Base-by-base conservation (phyloP, 2,113 vertebrate species). In the Hepsetus odoe region DNA sequence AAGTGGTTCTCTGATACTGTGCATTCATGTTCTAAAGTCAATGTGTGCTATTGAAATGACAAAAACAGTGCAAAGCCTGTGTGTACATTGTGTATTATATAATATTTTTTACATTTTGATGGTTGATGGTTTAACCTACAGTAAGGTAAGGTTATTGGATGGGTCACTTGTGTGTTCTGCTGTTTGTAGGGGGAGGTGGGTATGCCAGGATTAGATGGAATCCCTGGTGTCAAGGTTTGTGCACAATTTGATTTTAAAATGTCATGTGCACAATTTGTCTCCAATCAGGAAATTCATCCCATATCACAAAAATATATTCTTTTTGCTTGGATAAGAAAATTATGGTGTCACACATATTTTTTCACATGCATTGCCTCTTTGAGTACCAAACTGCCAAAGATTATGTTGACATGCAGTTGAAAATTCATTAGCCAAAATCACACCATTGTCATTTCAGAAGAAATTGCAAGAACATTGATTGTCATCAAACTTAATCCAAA, bases 161-260 rank as follows among this genome's bases (percentile, higher is more conserved):
- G 70, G 77, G 56, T 80, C 28, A 64, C 65, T 78, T 90, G 77
- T 90, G 32, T 91, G 81, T 87, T 88, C 44, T 90, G 82, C 85
- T 88, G 84, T 82, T 87, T 90, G 84, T 89, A 98, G 96, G 97
- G 96, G 84, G 96, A 98, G 76, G 89, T 94, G 69, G 97, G 97
- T 75, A 89, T 91, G 75, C 91, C 96, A 85, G 96, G 96, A 87
- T 85, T 96, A 88, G 92, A 95, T 66, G 97, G 97, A 91, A 79
- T 85, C 46, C 90, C 94, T 14, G 96, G 97, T 46, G 87, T 84
- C 68, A 97, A 98, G 97, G 96, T 98, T 85, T 85, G 95, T 93
- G 86, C 77, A 76, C 70, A 84, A 72, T 76, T n/a, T n/a, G n/a
- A n/a, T n/a, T n/a, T n/a, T n/a, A n/a, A n/a, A n/a, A n/a, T n/a